Base-by-base conservation (phyloP, 2,797 vertebrate species). In the Pogonophryne albipinna region DNA sequence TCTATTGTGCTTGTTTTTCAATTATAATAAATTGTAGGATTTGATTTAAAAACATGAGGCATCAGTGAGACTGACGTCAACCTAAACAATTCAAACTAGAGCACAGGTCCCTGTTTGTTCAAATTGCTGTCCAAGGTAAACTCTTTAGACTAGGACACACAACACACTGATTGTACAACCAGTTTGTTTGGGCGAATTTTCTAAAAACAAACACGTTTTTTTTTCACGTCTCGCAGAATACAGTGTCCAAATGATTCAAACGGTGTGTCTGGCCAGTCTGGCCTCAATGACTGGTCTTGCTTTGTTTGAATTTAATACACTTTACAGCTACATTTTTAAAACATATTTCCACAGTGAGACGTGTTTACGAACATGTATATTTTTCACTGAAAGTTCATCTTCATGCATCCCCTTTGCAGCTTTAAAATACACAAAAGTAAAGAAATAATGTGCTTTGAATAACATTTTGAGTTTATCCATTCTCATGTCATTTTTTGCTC, bases 41-140 rank as follows among this genome's bases (percentile, higher is more conserved):
- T 38, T 10, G 19, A 60, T 15, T 27, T 23, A 44, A 44, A 44
- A 59, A 41, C 14, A 38, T 10, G 4, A 41, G 49, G 31, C 50
- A 50, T 62, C 17, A 44, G 65, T 59, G 53, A 57, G 2, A 15
- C 19, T 64, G 44, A 58, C 64, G 42, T 19, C 16, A 52, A 46
- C 34, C 59, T 60, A 56, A 74, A 80, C 82, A 78, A 69, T 83
- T 8, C 84, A 86, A 64, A 42, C 42, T 13, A 44, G 55, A 50
- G 78, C 31, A 65, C 16, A 50, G 41, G 20, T 31, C 20, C 4
- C 23, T 12, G 19, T 51, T 49, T 19, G 49, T 38, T 44, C 15
- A 31, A 17, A 34, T 56, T 15, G 2, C 10, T 19, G 2, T 57
- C 50, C 44, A 70, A 34, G n/a, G n/a, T 34, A 50, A 45, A 55